Percentiles rank a stretch among this genome's conserved stretches.
phyloP scores from a whole-genome alignment of 1,140 invertebrate species.

The Eueides isabella region DNA sequence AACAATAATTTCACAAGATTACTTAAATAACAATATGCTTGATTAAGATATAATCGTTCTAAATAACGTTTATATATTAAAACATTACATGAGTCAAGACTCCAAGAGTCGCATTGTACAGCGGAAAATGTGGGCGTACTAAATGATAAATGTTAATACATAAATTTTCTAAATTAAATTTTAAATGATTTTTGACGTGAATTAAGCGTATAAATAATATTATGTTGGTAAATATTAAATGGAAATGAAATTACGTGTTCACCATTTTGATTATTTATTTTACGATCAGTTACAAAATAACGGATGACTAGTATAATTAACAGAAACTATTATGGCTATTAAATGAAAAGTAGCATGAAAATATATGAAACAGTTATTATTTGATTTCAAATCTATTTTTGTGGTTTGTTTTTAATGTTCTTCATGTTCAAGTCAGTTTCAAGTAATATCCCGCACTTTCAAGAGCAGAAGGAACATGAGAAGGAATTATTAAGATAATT shows the following conservation, averaged over 20 bases:
- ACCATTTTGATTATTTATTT: neutral
- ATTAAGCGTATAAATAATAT: constrained; percentile 12
- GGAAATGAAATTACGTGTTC: neutral
- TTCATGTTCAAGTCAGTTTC: no score
- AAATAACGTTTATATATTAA: constrained; percentile 15
- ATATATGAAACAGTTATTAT: no score
- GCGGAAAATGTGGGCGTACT: constrained; percentile 7
- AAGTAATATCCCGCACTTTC: no score
- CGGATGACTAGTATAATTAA: no score
- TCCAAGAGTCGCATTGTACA: neutral
- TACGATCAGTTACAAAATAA: neutral
- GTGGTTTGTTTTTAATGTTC: no score
- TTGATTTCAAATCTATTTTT: no score
- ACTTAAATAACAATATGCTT: constrained; percentile 17
- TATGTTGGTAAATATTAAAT: neutral
- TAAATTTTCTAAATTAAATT: constrained; percentile 23
- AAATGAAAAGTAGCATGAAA: no score
- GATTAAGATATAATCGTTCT: constrained; percentile 30
- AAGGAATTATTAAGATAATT: no score
- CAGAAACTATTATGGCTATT: neutral
- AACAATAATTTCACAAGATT: neutral
- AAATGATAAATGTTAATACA: constrained; percentile 8
- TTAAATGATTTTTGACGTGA: constrained; percentile 15
- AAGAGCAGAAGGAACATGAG: no score
- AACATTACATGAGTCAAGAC: constrained; percentile 13